Base-by-base conservation (phyloP, 2,797 vertebrate species). In the Necrosyrtes monachus region DNA sequence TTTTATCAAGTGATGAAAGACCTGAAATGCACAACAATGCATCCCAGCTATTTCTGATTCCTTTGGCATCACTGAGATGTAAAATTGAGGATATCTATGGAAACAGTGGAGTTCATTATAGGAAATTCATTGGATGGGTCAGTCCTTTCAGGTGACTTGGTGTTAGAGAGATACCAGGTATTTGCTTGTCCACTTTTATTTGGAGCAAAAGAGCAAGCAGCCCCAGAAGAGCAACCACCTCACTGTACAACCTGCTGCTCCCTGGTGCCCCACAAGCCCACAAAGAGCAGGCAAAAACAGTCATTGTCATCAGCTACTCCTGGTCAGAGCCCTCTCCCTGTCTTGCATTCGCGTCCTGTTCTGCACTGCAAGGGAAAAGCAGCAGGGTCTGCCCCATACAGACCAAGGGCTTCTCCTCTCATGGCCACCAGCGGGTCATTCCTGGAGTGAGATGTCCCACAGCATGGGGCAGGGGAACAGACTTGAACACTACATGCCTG, bases 31-130 rank as follows among this genome's bases (percentile, higher is more conserved):
- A 88, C 41, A 85, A 84, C 7, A 82, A 54, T 56, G 68, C 11
- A 76, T 76, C 7, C 39, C 28, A 82, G 54, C 43, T 92, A 90
- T 90, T 96, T 96, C 85, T 88, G 73, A 89, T 75, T 86, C 59
- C 62, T 73, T 80, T 73, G 18, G 74, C 67, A 76, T 73, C 59
- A 45, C 15, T 30, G 37, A 69, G 68, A 90, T 73, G 39, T 51
- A 75, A 91, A 86, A 76, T 18, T 67, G 41, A 88, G 74, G 76
- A 88, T 96, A 75, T 76, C 91, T 94, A 67, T 74, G 84, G 92
- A 94, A 96, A 95, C 83, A 35, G 62, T 48, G 20, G 33, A 30
- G 81, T 79, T 86, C 48, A 65, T 69, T 12, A 51, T 3, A 85
- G 33, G 73, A 94, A 86, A 72, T 72, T 90, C 39, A 56, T 54